Evolutionary conservation across 2,797 vertebrate genomes (phyloP).

Genomic region (Argya squamiceps): DNA sequence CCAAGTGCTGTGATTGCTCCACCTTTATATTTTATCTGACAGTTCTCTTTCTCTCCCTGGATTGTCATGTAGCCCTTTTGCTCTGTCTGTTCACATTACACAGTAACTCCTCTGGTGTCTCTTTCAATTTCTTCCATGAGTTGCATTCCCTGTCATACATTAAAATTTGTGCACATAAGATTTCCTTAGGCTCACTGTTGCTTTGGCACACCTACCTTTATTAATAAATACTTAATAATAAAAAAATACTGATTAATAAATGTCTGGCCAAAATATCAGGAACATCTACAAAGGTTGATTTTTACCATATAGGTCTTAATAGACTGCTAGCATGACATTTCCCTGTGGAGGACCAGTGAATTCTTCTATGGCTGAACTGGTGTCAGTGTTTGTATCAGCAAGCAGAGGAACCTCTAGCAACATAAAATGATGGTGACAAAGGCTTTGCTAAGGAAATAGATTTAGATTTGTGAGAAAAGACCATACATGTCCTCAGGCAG

Average conservation of each 20-base stretch:
- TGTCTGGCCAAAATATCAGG: background rate
- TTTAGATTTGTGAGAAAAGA: background rate
- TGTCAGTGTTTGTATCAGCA: background rate
- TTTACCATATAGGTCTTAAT: background rate
- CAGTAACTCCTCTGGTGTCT: slow-evolving; percentile 51
- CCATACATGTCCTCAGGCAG: background rate
- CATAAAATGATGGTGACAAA: background rate
- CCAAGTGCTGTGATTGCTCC: background rate
- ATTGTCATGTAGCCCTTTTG: slow-evolving; percentile 58
- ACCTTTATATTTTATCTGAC: slow-evolving; percentile 55
- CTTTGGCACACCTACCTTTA: slow-evolving; percentile 4
- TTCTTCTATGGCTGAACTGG: background rate
- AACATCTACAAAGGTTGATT: background rate
- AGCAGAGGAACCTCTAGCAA: background rate
- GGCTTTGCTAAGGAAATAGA: background rate
- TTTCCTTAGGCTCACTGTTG: slow-evolving; percentile 1
- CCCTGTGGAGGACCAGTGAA: background rate
- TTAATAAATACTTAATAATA: background rate
- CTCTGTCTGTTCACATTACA: slow-evolving; percentile 68
- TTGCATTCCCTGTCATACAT: slow-evolving; percentile 15
- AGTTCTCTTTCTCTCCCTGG: slow-evolving; percentile 31
- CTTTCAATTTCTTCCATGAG: slow-evolving; percentile 50
- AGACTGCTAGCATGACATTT: background rate
- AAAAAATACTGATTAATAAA: background rate
- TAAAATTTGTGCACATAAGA: slow-evolving; percentile 15